Evolutionary conservation across 1,140 invertebrate species (phyloP).

Genomic region (Streblospio benedicti): DNA sequence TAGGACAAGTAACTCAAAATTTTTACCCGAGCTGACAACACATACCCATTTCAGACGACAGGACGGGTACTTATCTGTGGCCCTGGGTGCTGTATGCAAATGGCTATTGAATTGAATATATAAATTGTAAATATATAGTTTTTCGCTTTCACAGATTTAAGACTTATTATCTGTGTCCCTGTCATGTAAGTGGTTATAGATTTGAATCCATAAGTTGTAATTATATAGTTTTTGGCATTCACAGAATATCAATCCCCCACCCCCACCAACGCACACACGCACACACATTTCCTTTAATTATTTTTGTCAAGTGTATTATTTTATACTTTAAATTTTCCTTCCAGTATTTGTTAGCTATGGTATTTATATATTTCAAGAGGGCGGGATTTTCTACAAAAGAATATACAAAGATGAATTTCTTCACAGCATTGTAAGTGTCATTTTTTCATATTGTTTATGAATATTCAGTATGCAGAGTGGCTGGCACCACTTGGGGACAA

Average conservation of each 20-base stretch:
- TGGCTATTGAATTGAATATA: too few species aligned
- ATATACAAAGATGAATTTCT: slow-evolving; percentile 53
- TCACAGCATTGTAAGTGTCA: slow-evolving; percentile 52
- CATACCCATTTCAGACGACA: too few species aligned
- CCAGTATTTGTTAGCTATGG: slow-evolving; percentile 55
- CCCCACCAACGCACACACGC: not conserved
- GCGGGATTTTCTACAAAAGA: slow-evolving; percentile 47
- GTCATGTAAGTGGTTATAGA: slow-evolving; percentile 1
- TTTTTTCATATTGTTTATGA: slow-evolving; percentile 1
- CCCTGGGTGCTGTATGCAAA: too few species aligned
- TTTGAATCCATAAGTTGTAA: not conserved
- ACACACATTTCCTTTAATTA: not conserved
- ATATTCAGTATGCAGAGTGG: too few species aligned
- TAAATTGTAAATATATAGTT: too few species aligned
- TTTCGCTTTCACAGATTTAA: too few species aligned
- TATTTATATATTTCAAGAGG: slow-evolving; percentile 55
- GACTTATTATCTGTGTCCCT: not conserved
- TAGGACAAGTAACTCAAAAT: too few species aligned
- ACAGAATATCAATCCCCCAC: not conserved
- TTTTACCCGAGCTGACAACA: too few species aligned
- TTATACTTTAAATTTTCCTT: slow-evolving; percentile 15
- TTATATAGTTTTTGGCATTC: not conserved
- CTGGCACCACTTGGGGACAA: too few species aligned
- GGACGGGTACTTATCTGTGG: too few species aligned
- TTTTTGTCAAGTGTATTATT: not conserved